phyloP scores from a whole-genome alignment of 1,140 invertebrate genomes.

The Drosophila willistoni region DNA sequence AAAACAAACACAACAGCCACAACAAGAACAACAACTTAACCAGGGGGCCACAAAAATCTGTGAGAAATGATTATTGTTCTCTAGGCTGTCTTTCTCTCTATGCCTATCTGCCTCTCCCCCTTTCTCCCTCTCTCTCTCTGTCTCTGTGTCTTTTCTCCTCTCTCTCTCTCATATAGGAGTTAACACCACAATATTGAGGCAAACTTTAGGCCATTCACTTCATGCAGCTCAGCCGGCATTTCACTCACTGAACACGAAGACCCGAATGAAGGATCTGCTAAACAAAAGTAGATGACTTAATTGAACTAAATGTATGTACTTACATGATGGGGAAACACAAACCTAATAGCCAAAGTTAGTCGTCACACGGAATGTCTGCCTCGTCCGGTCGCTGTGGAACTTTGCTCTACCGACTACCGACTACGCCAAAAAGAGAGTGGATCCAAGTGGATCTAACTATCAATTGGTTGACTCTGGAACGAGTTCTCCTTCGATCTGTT shows the following conservation, averaged over 20 bases:
- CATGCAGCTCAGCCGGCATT: neutral
- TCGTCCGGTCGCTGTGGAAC: no score
- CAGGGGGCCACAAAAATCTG: conserved; percentile 45
- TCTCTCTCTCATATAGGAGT: neutral
- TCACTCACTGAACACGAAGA: neutral
- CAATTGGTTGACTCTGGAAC: no score
- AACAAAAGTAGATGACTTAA: neutral
- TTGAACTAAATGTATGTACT: neutral
- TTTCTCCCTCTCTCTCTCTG: neutral
- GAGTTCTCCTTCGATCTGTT: no score
- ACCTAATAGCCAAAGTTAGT: neutral
- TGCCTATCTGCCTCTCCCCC: neutral
- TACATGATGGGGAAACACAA: neutral
- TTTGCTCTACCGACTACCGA: no score
- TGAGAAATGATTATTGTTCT: conserved; percentile 74
- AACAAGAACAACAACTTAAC: conserved; percentile 39
- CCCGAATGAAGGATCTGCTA: neutral
- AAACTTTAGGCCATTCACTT: conserved; percentile 6
- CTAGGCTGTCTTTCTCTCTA: neutral
- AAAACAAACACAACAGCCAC: conserved; percentile 4
- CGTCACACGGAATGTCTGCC: no score
- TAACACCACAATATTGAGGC: neutral
- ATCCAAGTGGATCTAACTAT: no score
- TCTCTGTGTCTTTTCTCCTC: neutral
- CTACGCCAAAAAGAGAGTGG: no score